Evolutionary conservation across 2,797 vertebrate genomes (phyloP), one percentile per base, ranked within the genome.

Genomic region (Alcedo atthis): DNA sequence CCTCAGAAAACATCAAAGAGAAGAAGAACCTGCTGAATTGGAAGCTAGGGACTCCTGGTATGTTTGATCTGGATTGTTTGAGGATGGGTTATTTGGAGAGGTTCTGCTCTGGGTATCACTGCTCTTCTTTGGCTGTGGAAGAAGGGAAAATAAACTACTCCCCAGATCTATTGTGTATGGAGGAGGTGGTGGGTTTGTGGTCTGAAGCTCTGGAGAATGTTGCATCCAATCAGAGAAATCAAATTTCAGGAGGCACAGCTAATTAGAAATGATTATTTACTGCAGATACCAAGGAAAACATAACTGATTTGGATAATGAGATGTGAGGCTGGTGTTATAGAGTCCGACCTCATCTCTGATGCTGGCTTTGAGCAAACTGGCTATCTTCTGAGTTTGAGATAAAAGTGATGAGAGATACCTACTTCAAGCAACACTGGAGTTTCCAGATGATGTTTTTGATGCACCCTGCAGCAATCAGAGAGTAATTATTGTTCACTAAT

Each of bases 281-380:
- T 77, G 24, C 35, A 25, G 33, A 51, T 54, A 37, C 15, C 40
- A 63, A 63, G 68, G 40, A 69, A 83, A 85, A 81, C 17, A 15
- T 26, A 88, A 43, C 12, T 69, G 57, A 67, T 85, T 79, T 89
- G 57, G 86, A 77, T 85, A 85, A 69, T 25, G 55, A 90, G 57
- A 77, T 37, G 25, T 5, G 8, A 82, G 64, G 53, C 40, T 87
- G 90, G 28, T 77, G 32, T 74, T 89, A 66, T 32, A 69, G 70
- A 42, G 45, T 75, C 57, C 25, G 76, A 64, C 30, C 42, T 42
- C 64, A 55, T 61, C 51, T 77, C 46, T 78, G 59, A 30, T 28
- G 24, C 26, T 87, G 80, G 75, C 80, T 70, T 88, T 88, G 82
- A 92, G 81, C 79, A 89, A 94, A 70, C 24, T 30, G 9, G 10